Evolutionary conservation across 2,888 invertebrate genomes (phyloP).

Genomic region (Phoronis australis): DNA sequence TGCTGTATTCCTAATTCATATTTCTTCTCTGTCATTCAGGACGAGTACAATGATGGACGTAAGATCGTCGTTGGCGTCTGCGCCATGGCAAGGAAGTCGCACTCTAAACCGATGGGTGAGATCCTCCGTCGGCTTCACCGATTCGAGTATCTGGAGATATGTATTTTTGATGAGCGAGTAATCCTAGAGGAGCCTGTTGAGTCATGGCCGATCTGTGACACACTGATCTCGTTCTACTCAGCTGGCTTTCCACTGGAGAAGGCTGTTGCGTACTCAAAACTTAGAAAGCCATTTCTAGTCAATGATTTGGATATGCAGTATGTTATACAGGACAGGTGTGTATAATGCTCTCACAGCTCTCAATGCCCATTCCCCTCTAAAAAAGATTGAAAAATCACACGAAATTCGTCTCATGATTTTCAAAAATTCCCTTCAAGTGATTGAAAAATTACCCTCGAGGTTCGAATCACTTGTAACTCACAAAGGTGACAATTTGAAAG

Average conservation of each 20-base stretch:
- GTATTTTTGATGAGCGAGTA: conserved; percentile 92
- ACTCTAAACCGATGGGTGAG: conserved; percentile 98
- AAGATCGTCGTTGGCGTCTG: conserved; percentile 89
- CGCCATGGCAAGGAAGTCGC: conserved; percentile 99
- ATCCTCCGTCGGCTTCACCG: conserved; percentile 92
- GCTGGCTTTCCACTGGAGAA: conserved; percentile 98
- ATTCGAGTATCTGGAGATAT: conserved; percentile 89
- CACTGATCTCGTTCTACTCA: conserved; percentile 95
- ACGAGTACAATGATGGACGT: no score
- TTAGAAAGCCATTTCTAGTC: conserved; percentile 91
- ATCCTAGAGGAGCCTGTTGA: conserved; percentile 94
- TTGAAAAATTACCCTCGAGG: no score
- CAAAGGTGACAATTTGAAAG: no score
- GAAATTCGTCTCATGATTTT: no score
- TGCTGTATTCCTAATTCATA: no score
- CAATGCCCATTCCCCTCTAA: no score
- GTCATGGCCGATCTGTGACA: conserved; percentile 97
- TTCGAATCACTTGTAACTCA: no score
- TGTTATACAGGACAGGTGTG: conserved; percentile 81
- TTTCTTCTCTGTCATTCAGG: no score
- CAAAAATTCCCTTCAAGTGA: no score
- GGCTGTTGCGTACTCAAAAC: conserved; percentile 90
- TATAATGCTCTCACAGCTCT: no score
- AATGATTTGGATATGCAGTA: conserved; percentile 99
- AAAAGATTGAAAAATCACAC: no score